A percentile compares a stretch with the other conserved stretches of the same genome.
These are phyloP conservation scores for Metaphire vulgaris DNA, from an alignment of 1,140 invertebrate species.

Conservation along the genomic window DNA sequence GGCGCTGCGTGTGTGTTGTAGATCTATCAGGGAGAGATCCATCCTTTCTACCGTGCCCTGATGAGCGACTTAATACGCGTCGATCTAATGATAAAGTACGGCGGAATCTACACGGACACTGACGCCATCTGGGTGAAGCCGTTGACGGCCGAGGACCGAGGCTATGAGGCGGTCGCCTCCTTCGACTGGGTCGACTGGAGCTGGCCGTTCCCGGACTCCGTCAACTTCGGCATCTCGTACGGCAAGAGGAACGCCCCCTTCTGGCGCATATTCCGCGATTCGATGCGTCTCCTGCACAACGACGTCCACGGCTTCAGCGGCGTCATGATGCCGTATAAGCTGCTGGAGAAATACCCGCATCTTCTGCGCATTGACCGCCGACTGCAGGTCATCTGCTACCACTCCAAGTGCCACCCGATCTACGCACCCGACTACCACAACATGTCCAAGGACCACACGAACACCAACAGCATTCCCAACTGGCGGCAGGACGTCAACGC, in stretches of 20 bases:
- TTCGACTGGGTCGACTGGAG: slow-evolving; percentile 32
- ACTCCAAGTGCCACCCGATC: slow-evolving; percentile 20
- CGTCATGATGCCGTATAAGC: slow-evolving; percentile 28
- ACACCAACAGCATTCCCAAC: slow-evolving; percentile 21
- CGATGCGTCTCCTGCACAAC: slow-evolving; percentile 15
- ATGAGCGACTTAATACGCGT: slow-evolving; percentile 32
- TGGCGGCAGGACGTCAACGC: slow-evolving; percentile 24
- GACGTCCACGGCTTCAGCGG: slow-evolving; percentile 26
- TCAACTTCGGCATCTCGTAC: slow-evolving; percentile 28
- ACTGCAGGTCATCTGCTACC: slow-evolving; percentile 27
- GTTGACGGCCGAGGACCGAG: slow-evolving; percentile 23
- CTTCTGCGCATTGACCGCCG: slow-evolving; percentile 18
- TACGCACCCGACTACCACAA: slow-evolving; percentile 10
- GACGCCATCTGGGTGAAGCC: slow-evolving; percentile 32
- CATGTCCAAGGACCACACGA: slow-evolving; percentile 20
- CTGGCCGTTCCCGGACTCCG: slow-evolving; percentile 20
- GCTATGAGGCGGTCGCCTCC: slow-evolving; percentile 30
- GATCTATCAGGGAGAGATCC: slow-evolving; percentile 25
- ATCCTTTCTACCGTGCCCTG: slow-evolving; percentile 18
- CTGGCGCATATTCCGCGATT: slow-evolving; percentile 25
- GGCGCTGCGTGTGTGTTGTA: too few relatives aligned
- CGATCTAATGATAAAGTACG: slow-evolving; percentile 30
- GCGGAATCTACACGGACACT: slow-evolving; percentile 30
- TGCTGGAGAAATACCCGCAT: slow-evolving; percentile 24
- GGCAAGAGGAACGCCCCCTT: slow-evolving; percentile 25